These are phyloP conservation scores for Psophia crepitans DNA, from an alignment of 2,113 vertebrate species.

Conservation along the genomic window DNA sequence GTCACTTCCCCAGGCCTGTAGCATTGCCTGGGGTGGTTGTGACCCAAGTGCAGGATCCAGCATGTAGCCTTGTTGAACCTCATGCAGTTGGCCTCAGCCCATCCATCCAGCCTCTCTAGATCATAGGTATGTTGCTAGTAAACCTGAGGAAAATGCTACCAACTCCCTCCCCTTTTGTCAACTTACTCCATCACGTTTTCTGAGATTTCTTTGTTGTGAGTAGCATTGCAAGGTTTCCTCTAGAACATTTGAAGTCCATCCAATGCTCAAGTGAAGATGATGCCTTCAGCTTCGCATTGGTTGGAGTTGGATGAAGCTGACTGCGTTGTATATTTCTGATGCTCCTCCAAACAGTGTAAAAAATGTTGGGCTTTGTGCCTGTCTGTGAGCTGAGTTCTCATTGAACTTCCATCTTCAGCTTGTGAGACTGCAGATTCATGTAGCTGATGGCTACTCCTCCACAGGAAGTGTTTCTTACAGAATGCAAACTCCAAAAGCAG, in stretches of 20 bases:
- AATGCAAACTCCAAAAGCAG: background rate
- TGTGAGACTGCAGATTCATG: background rate
- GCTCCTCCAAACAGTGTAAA: background rate
- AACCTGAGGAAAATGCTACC: background rate
- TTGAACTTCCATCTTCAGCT: background rate
- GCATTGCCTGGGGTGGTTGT: accelerated
- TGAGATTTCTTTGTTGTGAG: background rate
- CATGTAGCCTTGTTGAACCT: background rate
- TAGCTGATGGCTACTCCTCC: background rate
- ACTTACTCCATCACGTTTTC: background rate
- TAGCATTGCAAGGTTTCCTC: background rate
- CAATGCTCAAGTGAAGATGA: background rate
- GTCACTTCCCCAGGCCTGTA: background rate
- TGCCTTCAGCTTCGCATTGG: background rate
- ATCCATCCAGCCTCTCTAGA: background rate
- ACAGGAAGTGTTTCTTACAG: background rate
- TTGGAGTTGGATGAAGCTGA: background rate
- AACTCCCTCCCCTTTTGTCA: background rate
- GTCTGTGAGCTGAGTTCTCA: background rate
- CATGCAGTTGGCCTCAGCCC: background rate
- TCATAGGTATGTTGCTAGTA: background rate
- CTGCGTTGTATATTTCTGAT: background rate
- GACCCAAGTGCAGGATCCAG: background rate
- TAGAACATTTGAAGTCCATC: background rate
- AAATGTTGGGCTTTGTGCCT: background rate